phyloP scores from a whole-genome alignment of 1,140 invertebrate species.

The Drosophila pseudoobscura region DNA sequence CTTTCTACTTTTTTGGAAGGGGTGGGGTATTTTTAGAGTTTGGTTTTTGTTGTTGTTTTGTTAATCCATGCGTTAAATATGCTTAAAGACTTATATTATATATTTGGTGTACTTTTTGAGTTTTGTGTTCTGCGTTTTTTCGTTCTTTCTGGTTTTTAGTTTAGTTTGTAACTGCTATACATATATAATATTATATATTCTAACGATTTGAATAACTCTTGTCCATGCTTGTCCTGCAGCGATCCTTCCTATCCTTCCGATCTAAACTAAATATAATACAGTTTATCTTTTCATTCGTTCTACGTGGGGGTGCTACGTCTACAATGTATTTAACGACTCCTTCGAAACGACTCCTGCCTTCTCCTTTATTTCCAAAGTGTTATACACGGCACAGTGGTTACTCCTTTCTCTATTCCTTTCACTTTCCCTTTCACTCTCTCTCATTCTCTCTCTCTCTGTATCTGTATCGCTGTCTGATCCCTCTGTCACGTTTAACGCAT shows the following conservation, averaged over 20 bases:
- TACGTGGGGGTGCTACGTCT: conserved; percentile 33
- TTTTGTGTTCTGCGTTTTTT: conserved; percentile 43
- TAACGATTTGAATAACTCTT: not conserved
- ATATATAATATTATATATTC: conserved; percentile 22
- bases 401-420: conserved; percentile 12
- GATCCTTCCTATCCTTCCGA: not conserved
- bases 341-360: conserved; percentile 23
- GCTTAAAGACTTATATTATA: conserved; percentile 53
- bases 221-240: conserved; percentile 7
- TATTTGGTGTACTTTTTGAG: conserved; percentile 55
- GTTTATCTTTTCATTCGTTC: conserved; percentile 50
- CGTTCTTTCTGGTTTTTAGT: conserved; percentile 12
- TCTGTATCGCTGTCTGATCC: not conserved
- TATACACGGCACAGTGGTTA: conserved; percentile 82
- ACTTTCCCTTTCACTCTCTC: not conserved
- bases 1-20: conserved; percentile 33
- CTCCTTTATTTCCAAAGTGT: conserved; percentile 67
- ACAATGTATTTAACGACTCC: conserved; percentile 28
- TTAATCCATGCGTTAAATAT: conserved; percentile 48
- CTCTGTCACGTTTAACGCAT: conserved; percentile 60
- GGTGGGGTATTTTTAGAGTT: conserved; percentile 10
- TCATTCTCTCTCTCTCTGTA: not conserved
- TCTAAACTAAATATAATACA: conserved; percentile 77
- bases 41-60: not conserved
- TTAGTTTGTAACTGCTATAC: conserved; percentile 47